Evolutionary conservation across 2,888 invertebrate species (phyloP).

Genomic region (Lasioglossum villosulum): DNA sequence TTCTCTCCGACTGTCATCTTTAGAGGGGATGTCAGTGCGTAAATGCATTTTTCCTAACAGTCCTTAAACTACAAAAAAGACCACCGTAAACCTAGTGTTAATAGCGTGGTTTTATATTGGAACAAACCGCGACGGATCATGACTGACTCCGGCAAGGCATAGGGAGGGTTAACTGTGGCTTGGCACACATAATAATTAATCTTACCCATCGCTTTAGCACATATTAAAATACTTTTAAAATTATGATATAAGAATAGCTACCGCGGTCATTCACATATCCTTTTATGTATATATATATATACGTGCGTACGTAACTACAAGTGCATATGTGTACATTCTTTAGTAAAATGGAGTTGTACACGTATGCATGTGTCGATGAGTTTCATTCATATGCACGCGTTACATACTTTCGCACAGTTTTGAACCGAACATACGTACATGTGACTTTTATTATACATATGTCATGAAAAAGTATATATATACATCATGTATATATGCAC

Average conservation of each 20-base stretch:
- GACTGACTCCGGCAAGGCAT: too few species aligned
- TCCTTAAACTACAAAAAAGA: too few species aligned
- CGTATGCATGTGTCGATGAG: constrained; percentile 28
- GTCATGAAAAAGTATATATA: constrained; percentile 69
- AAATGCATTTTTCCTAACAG: too few species aligned
- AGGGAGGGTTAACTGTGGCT: constrained; percentile 49
- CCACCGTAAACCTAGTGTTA: too few species aligned
- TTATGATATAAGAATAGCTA: constrained; percentile 72
- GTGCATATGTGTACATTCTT: constrained; percentile 14
- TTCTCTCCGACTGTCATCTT: too few species aligned
- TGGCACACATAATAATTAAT: constrained; percentile 69
- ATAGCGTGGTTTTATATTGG: too few species aligned
- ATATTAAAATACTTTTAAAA: constrained; percentile 74
- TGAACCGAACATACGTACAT: constrained; percentile 42
- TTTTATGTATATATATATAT: constrained; percentile 31
- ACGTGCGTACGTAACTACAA: constrained; percentile 22
- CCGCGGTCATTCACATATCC: constrained; percentile 40
- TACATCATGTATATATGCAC: constrained; percentile 67
- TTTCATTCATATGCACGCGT: constrained; percentile 50
- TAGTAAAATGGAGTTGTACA: constrained; percentile 52
- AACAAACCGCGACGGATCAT: too few species aligned
- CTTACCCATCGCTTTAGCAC: constrained; percentile 65
- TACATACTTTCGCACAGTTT: constrained; percentile 34
- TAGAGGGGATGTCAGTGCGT: too few species aligned
- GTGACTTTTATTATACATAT: constrained; percentile 47